Evolutionary conservation across 2,797 vertebrate genomes (phyloP).

Genomic region (Propithecus deckenii): DNA sequence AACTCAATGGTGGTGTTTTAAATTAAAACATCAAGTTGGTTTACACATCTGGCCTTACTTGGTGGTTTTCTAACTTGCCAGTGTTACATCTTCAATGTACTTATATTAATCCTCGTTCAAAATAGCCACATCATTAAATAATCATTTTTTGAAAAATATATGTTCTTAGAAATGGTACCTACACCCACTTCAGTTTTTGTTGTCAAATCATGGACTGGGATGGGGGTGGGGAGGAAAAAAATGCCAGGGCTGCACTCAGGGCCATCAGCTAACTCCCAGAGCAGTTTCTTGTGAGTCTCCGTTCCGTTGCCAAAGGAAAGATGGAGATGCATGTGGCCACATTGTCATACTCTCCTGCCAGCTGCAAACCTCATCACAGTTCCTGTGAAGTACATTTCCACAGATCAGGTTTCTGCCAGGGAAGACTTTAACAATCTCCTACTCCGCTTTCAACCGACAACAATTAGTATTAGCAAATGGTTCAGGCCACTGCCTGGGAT

Average conservation of each 20-base stretch:
- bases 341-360: conserved; percentile 82
- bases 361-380: conserved; percentile 87
- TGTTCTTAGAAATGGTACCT: conserved; percentile 68
- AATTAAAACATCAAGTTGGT: conserved; percentile 72
- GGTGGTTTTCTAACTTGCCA: conserved; percentile 81
- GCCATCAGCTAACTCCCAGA: conserved; percentile 62
- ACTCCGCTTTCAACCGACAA: conserved; percentile 86
- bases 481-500: conserved; percentile 86
- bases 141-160: conserved; percentile 66
- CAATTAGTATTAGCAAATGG: conserved; percentile 90
- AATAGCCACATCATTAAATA: conserved; percentile 73
- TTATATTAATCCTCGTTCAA: conserved; percentile 79
- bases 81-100: conserved; percentile 69
- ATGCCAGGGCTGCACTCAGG: conserved; percentile 5
- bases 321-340: conserved; percentile 76
- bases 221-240: not conserved
- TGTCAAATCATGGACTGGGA: not conserved
- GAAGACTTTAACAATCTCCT: conserved; percentile 88
- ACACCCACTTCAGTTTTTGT: conserved; percentile 48
- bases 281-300: conserved; percentile 69
- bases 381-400: conserved; percentile 87
- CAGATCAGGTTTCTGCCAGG: conserved; percentile 87
- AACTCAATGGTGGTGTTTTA: conserved; percentile 61
- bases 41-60: conserved; percentile 78
- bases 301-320: conserved; percentile 75